Percentiles rank a stretch among this genome's conserved stretches.
phyloP scores from a whole-genome alignment of 2,797 vertebrate species.

The Enteromius fasciolatus region DNA sequence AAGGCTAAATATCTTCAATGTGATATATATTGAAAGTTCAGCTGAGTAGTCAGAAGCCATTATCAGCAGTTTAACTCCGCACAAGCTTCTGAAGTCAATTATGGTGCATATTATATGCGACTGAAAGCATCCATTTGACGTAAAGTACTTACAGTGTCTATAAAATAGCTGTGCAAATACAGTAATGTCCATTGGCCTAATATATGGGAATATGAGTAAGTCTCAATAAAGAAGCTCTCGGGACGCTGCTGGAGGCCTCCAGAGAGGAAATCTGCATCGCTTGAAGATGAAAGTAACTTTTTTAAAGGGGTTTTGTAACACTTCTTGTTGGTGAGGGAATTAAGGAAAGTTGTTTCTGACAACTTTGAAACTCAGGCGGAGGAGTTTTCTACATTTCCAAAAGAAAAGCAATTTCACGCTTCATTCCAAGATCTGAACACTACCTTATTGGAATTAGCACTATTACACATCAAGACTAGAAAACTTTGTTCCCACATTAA shows the following conservation, averaged over 20 bases:
- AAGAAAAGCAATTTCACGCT: constrained; percentile 47
- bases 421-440: constrained; percentile 32
- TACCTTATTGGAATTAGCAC: constrained; percentile 30
- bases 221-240: not conserved
- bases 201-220: constrained; percentile 13
- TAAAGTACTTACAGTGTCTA: constrained; percentile 33
- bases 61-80: constrained; percentile 32
- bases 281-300: not conserved
- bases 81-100: constrained; percentile 31
- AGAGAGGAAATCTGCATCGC: constrained; percentile 8
- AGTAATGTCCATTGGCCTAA: constrained; percentile 11
- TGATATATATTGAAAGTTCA: constrained; percentile 15
- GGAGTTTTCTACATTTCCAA: constrained; percentile 16
- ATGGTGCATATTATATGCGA: constrained; percentile 34
- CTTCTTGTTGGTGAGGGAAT: not conserved
- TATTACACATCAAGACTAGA: constrained; percentile 15
- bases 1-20: constrained; percentile 19
- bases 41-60: constrained; percentile 31
- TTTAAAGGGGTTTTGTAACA: not conserved
- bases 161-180: constrained; percentile 25
- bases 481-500: constrained; percentile 16
- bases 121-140: constrained; percentile 13
- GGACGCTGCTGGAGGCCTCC: not conserved
- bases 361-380: constrained; percentile 12
- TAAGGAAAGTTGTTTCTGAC: constrained; percentile 1